Percentiles rank a stretch among this genome's conserved stretches.
These are phyloP conservation scores for Brachirus orientalis DNA, from an alignment of 2,113 vertebrate species.

Conservation along the genomic window DNA sequence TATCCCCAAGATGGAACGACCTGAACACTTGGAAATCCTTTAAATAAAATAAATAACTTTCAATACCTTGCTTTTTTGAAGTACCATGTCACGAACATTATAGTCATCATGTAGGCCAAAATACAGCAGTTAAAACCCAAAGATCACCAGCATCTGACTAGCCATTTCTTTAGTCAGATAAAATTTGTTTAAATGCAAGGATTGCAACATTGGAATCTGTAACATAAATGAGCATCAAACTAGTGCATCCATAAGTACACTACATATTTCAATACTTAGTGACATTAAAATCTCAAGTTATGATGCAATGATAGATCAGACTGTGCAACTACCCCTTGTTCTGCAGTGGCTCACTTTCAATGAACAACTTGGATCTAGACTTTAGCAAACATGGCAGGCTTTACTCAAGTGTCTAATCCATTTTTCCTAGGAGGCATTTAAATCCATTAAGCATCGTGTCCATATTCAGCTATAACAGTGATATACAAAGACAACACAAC, in stretches of 20 bases:
- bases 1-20: slow-evolving; percentile 30
- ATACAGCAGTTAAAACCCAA: background rate
- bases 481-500: slow-evolving; percentile 33
- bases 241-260: background rate
- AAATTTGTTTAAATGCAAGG: background rate
- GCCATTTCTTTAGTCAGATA: background rate
- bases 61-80: background rate
- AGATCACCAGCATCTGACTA: background rate
- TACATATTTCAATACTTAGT: background rate
- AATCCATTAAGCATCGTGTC: slow-evolving; percentile 51
- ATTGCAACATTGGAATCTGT: background rate
- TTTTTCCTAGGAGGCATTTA: slow-evolving; percentile 55
- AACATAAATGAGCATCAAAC: background rate
- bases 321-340: slow-evolving; percentile 2
- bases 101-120: background rate
- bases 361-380: slow-evolving; percentile 35
- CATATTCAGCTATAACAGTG: slow-evolving; percentile 43
- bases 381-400: slow-evolving; percentile 32
- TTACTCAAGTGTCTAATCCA: slow-evolving; percentile 56
- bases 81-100: background rate
- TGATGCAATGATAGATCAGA: slow-evolving; percentile 1
- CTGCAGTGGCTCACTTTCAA: slow-evolving; percentile 34
- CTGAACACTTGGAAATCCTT: too few species aligned
- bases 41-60: too few species aligned
- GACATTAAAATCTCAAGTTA: background rate